Conservation (phyloP, 2,113 vertebrate species). For the Syngnathus floridae region DNA sequence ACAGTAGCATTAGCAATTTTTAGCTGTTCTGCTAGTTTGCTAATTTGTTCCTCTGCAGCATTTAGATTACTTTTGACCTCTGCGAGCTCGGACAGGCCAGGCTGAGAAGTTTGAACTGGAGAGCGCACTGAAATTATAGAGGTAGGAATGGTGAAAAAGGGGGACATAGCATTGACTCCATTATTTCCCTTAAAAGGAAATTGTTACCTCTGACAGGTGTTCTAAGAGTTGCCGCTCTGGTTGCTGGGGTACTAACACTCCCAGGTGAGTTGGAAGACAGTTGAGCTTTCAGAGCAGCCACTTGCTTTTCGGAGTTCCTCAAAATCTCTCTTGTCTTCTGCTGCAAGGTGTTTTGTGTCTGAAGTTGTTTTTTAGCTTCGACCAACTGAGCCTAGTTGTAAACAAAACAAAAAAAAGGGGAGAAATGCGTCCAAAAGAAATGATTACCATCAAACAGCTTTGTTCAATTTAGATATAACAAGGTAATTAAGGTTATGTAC, state of each 20-base stretch:
- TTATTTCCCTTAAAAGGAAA: not conserved
- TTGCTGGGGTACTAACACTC: constrained; percentile 49
- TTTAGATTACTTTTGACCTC: constrained; percentile 77
- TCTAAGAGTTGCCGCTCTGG: constrained; percentile 40
- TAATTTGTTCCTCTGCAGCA: constrained; percentile 80
- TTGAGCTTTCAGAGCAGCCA: constrained; percentile 77
- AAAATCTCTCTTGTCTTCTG: constrained; percentile 86
- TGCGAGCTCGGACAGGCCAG: constrained; percentile 63
- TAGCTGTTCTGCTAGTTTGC: constrained; percentile 82
- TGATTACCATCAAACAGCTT: not conserved
- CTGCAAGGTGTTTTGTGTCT: constrained; percentile 80
- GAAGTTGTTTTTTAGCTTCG: constrained; percentile 86
- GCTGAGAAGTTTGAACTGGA: constrained; percentile 35
- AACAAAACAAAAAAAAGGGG: not conserved
- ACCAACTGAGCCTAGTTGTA: constrained; percentile 78
- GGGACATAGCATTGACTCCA: not conserved
- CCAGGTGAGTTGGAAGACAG: constrained; percentile 68
- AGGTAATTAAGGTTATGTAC: constrained; percentile 58
- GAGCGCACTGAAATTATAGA: constrained; percentile 23
- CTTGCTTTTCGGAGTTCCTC: constrained; percentile 84
- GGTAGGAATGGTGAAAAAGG: not conserved
- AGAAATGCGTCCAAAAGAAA: not conserved
- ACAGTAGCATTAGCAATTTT: constrained; percentile 80
- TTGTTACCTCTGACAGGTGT: constrained; percentile 48
- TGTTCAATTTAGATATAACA: not conserved